Conservation (phyloP, 2,113 vertebrate genomes). For the Coryphaenoides rupestris region DNA sequence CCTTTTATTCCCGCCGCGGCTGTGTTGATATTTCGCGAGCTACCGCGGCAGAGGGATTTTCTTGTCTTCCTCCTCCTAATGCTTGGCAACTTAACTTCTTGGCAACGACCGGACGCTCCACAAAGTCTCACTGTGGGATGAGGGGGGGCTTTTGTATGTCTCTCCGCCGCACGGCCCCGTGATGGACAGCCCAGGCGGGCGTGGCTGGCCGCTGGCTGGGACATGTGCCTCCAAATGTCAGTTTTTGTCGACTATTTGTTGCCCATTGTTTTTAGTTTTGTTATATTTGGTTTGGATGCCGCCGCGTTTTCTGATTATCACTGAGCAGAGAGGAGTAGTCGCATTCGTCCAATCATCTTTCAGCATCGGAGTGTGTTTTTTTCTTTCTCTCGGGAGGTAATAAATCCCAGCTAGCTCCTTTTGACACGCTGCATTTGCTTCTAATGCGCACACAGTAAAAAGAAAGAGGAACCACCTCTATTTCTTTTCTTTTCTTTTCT, state of each 20-base stretch:
- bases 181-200: constrained; percentile 57
- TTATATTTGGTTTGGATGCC: constrained; percentile 42
- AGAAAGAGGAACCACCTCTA: constrained; percentile 50
- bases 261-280: constrained; percentile 34
- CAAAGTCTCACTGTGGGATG: constrained; percentile 53
- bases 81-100: constrained; percentile 62
- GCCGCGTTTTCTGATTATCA: constrained; percentile 61
- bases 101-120: constrained; percentile 61
- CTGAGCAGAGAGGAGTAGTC: constrained; percentile 48
- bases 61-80: constrained; percentile 57
- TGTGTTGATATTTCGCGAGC: constrained; percentile 68
- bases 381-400: constrained; percentile 56
- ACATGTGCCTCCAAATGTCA: constrained; percentile 42
- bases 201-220: constrained; percentile 41
- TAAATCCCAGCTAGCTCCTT: constrained; percentile 52
- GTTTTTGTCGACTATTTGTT: constrained; percentile 55
- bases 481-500: no score
- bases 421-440: constrained; percentile 72
- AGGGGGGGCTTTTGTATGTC: constrained; percentile 49
- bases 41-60: constrained; percentile 45
- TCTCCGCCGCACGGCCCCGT: constrained; percentile 53
- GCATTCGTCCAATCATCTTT: no score
- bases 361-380: no score
- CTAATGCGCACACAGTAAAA: constrained; percentile 63
- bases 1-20: constrained; percentile 63